phyloP scores from a whole-genome alignment of 2,113 vertebrate species.

The Empidonax alnorum region DNA sequence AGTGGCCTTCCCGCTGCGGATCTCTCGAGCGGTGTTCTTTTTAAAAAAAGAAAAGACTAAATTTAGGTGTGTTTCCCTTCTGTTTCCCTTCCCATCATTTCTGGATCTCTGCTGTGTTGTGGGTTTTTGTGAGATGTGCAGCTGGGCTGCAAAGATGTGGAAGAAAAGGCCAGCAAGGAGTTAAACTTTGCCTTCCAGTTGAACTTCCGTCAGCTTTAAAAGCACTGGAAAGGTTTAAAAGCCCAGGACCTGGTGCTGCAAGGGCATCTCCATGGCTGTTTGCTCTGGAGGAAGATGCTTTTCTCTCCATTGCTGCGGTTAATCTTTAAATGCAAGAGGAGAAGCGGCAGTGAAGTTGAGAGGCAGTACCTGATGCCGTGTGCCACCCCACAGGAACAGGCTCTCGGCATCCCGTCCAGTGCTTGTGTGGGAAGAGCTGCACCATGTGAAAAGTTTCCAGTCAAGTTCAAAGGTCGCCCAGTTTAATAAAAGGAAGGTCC shows the following conservation, averaged over 20 bases:
- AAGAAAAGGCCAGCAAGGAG: background rate
- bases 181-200: background rate
- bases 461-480: background rate
- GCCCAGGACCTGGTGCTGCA: background rate
- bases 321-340: background rate
- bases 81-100: background rate
- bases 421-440: background rate
- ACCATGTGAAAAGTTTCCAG: background rate
- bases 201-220: background rate
- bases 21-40: background rate
- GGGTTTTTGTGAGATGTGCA: background rate
- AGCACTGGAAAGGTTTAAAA: background rate
- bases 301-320: background rate
- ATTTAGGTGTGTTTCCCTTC: background rate
- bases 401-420: accelerated
- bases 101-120: background rate
- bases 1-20: background rate
- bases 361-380: accelerated
- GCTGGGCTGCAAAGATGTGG: background rate
- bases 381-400: accelerated
- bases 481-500: background rate
- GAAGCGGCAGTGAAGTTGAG: background rate
- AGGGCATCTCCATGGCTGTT: background rate
- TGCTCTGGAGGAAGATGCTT: background rate
- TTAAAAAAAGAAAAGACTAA: background rate